Evolutionary conservation across 2,888 invertebrate species (phyloP), one percentile per base, ranked within the genome.

Genomic region (Tyria jacobaeae): DNA sequence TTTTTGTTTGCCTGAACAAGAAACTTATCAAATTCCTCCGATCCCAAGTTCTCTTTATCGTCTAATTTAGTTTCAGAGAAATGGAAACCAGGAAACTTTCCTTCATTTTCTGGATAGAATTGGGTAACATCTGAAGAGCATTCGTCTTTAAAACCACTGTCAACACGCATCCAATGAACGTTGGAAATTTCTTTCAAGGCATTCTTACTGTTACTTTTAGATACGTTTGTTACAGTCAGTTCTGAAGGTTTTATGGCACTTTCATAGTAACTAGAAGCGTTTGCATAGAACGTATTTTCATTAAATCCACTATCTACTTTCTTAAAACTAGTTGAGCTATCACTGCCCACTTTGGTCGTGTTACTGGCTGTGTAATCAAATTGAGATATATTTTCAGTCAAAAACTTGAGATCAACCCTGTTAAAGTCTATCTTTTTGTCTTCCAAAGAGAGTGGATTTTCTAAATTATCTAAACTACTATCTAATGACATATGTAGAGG

Each of bases 171-270:
- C 94, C 94, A 94, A 72, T 89, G 85, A 15, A 89, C 81, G 68
- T 92, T 94, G n/a, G 93, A 91, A 66, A 91, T 89, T 75, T 92
- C 92, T 75, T 89, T 92, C 62, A 92, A 81, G 24, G 82, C 90
- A 64, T 82, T 85, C 68, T 88, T 87, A 66, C 70, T 80, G 63
- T 76, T 82, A 49, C 62, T 71, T 60, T 84, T 86, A 2, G 88
- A 85, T 57, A 81, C 57, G 67, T 87, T 86, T 31, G 91, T 90
- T 50, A 92, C 86, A 27, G 92, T 93, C 69, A 93, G 72, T 76
- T 92, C 93, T n/a, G 92, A 92, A 39, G 92, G 92, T 81, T 92
- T 92, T 89, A 93, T 93, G 87, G 92, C 91, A 88, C 93, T 91
- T 79, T 92, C 92, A 62, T 93, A 93, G 70, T 92, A 92, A 85